phyloP scores from a whole-genome alignment of 2,797 vertebrate genomes.

The Epinephelus malabaricus region DNA sequence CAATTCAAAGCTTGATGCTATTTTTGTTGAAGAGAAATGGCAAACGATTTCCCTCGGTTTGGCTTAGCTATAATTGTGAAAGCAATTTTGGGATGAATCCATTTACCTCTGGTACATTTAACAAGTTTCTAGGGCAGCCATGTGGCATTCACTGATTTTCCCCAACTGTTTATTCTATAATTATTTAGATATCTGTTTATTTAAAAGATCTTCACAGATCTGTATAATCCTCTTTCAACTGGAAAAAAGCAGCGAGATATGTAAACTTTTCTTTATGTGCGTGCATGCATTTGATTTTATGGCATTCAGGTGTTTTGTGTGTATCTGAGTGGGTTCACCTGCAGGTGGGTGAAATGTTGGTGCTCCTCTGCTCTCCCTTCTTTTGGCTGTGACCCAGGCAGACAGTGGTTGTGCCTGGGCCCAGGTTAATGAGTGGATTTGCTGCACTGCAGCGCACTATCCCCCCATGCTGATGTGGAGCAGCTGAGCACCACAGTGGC shows the following conservation, averaged over 20 bases:
- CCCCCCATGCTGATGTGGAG: conserved; percentile 85
- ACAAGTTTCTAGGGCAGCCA: conserved; percentile 80
- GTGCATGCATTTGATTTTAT: not conserved
- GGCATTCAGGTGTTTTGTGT: conserved; percentile 6
- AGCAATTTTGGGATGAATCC: conserved; percentile 82
- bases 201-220: conserved; percentile 57
- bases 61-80: conserved; percentile 84
- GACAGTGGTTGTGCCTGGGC: conserved; percentile 72
- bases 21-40: conserved; percentile 78
- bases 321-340: conserved; percentile 57
- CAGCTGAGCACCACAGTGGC: conserved; percentile 84
- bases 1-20: conserved; percentile 78
- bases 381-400: conserved; percentile 76
- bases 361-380: conserved; percentile 41
- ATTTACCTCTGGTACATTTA: conserved; percentile 80
- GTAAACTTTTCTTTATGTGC: conserved; percentile 26
- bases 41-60: conserved; percentile 82
- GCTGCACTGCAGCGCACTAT: conserved; percentile 86
- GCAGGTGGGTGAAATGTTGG: conserved; percentile 61
- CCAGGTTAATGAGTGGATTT: conserved; percentile 88
- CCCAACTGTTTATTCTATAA: conserved; percentile 60
- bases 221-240: conserved; percentile 49
- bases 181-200: conserved; percentile 68
- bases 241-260: conserved; percentile 42
- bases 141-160: conserved; percentile 67